Base-by-base conservation (phyloP, 2,113 vertebrate species). In the Carlito syrichta region DNA sequence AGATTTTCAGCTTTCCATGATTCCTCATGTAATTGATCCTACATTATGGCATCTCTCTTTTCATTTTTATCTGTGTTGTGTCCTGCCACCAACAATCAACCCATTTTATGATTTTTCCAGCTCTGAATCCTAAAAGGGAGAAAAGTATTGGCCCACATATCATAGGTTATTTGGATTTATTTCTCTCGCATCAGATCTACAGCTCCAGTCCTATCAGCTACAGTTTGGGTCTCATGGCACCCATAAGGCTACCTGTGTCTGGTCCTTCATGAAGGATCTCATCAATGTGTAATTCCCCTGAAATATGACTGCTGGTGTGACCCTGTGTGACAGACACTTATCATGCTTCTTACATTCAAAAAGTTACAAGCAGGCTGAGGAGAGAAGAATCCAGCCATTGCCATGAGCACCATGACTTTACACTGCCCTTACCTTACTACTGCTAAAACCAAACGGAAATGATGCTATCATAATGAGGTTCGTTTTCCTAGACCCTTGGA, bases 71-170 rank as follows among this genome's bases (percentile, higher is more conserved):
- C n/a, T 40, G 16, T 63, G 22, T 71, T 3, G 62, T 76, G 32
- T 56, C 6, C 5, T 69, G 0, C 43, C 22, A 84, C 27, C 3
- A 69, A 3, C n/a, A 76, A 27, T 13, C 14, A 81, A 60, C 11
- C 95, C 17, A 78, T 85, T 94, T 93, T 27, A 86, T 83, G 73
- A 35, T 73, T 82, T n/a, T 95, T 54, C 54, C 30, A 84, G 8
- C 38, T 43, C 43, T 83, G 50, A 92, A 73, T 87, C 30, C 35
- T 60, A 58, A 68, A 50, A 52, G 1, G 0, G 16, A 52, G 68
- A 78, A 94, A 90, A 25, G 8, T 88, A 76, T 52, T 76, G 38
- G 6, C 14, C 16, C 40, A 92, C 1, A 20, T 30, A 56, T 13
- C 14, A 30, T 8, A 22, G 2, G 0, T 40, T 92, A 43, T 17